Evolutionary conservation across 2,888 invertebrate genomes (phyloP).

Genomic region (Pterobdella sp.): DNA sequence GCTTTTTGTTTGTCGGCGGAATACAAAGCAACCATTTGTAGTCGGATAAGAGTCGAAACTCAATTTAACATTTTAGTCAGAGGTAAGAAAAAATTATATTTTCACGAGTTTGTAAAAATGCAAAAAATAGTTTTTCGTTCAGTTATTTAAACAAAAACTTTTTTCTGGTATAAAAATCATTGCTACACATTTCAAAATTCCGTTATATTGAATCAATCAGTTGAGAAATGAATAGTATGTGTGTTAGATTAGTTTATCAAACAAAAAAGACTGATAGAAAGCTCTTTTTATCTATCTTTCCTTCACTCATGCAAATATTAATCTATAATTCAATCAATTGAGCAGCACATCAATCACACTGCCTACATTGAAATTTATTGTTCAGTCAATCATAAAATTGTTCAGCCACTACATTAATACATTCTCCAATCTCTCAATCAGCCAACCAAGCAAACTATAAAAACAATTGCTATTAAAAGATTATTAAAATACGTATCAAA

Average conservation of each 20-base stretch:
- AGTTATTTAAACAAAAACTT: background rate
- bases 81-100: constrained; percentile 33
- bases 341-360: background rate
- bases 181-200: background rate
- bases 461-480: too few relatives aligned
- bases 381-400: constrained; percentile 11
- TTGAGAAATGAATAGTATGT: background rate
- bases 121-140: background rate
- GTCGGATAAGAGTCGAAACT: constrained; percentile 31
- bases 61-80: constrained; percentile 28
- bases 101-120: background rate
- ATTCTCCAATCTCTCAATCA: constrained; percentile 7
- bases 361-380: constrained; percentile 8
- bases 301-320: background rate
- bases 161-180: background rate
- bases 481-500: too few relatives aligned
- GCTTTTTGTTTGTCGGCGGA: constrained; percentile 31
- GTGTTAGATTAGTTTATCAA: background rate
- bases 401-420: background rate
- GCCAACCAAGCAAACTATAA: background rate
- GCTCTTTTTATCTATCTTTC: background rate
- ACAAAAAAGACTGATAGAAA: background rate
- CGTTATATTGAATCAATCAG: background rate
- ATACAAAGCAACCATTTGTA: constrained; percentile 26
- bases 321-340: constrained; percentile 8